Evolutionary conservation across 2,797 vertebrate genomes (phyloP).

Genomic region (Phoxinus dragarum): DNA sequence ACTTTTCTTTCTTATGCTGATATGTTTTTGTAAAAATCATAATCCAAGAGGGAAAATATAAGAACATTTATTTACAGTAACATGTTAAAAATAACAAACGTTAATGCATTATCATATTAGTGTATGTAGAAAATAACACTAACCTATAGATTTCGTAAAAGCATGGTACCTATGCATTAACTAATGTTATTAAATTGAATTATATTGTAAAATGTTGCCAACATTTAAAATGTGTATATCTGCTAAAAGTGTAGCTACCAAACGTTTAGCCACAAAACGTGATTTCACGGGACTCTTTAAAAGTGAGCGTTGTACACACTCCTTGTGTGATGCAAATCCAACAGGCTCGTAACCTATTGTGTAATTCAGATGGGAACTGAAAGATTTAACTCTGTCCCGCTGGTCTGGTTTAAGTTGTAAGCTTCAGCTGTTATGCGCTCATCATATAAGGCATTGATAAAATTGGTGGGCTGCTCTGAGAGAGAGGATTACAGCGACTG

Average conservation of each 20-base stretch:
- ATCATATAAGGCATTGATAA: constrained; percentile 58
- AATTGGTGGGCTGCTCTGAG: constrained; percentile 59
- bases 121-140: background rate
- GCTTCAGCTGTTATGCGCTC: constrained; percentile 64
- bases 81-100: too few species aligned
- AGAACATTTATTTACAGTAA: too few species aligned
- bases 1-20: background rate
- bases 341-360: constrained; percentile 59
- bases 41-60: background rate
- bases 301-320: constrained; percentile 8
- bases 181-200: background rate
- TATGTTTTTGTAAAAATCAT: too few species aligned
- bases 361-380: constrained; percentile 59
- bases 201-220: background rate
- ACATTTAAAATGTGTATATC: background rate
- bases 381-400: constrained; percentile 53
- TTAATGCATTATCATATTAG: background rate
- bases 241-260: background rate
- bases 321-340: constrained; percentile 48
- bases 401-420: constrained; percentile 63
- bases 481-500: constrained; percentile 48
- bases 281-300: constrained; percentile 14
- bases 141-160: background rate
- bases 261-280: background rate
- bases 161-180: background rate